A percentile compares a stretch with the other conserved stretches of the same genome.
Evolutionary conservation across 2,797 vertebrate species (phyloP).

Genomic region (Coregonus suidteri): DNA sequence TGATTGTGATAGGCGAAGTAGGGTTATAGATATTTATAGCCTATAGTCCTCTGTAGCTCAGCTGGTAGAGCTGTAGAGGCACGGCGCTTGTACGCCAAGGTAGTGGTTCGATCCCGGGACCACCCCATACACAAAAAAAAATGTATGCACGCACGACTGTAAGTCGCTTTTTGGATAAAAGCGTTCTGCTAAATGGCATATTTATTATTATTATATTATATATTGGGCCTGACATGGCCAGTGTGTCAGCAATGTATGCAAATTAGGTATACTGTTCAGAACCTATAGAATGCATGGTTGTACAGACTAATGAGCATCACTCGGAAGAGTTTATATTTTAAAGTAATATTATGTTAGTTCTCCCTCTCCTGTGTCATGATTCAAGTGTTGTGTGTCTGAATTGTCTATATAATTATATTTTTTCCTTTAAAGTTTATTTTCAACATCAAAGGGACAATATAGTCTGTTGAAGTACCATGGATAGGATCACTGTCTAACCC

Average conservation of each 20-base stretch:
- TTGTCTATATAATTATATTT: constrained; percentile 77
- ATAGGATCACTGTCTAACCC: constrained; percentile 81
- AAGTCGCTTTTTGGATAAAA: no score
- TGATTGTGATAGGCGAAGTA: background rate
- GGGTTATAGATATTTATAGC: background rate
- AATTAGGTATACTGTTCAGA: background rate
- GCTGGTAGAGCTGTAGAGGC: no score
- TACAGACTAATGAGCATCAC: constrained; percentile 46
- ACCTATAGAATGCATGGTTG: background rate
- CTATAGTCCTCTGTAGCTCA: no score
- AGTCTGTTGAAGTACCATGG: constrained; percentile 82
- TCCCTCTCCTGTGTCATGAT: constrained; percentile 60
- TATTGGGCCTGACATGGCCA: background rate
- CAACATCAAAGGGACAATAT: constrained; percentile 82
- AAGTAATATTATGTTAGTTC: constrained; percentile 52
- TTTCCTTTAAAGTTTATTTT: constrained; percentile 74
- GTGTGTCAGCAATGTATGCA: constrained; percentile 15
- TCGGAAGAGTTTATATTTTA: constrained; percentile 53
- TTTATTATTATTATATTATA: no score
- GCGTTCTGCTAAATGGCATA: no score
- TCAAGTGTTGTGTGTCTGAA: constrained; percentile 72
- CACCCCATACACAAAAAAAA: no score
- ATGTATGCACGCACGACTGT: no score
- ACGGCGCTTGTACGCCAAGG: no score
- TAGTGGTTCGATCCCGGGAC: no score